Evolutionary conservation across 2,888 invertebrate genomes (phyloP), one percentile per base, ranked within the genome.

Genomic region (Noctua janthe): DNA sequence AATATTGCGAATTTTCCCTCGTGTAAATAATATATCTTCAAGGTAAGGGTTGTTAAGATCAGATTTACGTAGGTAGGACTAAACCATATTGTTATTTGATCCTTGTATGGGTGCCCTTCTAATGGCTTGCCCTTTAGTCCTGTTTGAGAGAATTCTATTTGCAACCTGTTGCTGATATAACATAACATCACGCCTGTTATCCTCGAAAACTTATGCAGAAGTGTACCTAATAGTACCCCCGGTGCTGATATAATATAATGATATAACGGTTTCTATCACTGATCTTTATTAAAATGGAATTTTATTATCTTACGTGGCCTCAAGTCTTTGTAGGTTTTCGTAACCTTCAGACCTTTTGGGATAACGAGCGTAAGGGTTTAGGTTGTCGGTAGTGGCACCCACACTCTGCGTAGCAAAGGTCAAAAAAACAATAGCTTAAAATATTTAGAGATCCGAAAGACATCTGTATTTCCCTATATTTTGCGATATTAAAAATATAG

Each of bases 1-100:
- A 84, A 84, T 87, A 81, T 81, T 69, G 54, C 67, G 78, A 83
- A 78, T 84, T 80, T 80, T 78, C 76, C 80, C 72, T 76, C 69
- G 47, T 80, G 81, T 82, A 69, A 49, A 72, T 83, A 75, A 80
- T 80, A 72, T 83, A 76, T 74, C n/a, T 73, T 80, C 51, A 62
- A 77, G 81, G 81, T 75, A 51, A 81, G 71, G 74, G 76, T 71
- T 81, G 64, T 71, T 74, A 72, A 43, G 77, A 74, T 87, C 77
- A 77, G 47, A 77, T 79, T 77, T 75, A 78, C 67, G 54, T 75
- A 71, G 29, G 62, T 66, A 85, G 13, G 47, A 62, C 47, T 59
- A 56, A 72, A 49, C 64, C 39, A 62, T 54, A 74, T 66, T 72
- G 17, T 64, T 66, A 72, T 67, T 62, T 56, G 59, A 83, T 67